Conservation (phyloP, 1,140 invertebrate genomes). For the Drosophila micromelanica region DNA sequence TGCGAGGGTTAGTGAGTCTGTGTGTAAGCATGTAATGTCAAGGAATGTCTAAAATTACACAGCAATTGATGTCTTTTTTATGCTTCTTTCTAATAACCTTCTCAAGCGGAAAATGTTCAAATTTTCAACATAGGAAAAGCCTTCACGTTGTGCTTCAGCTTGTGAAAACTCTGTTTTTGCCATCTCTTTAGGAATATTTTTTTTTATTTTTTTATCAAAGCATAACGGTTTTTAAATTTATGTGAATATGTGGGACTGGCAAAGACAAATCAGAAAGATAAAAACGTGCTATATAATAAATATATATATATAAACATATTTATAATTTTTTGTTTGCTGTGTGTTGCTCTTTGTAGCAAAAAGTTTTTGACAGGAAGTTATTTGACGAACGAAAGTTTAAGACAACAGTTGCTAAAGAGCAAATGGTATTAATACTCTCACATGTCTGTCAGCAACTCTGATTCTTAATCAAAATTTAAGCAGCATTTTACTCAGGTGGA, state of each 20-base stretch:
- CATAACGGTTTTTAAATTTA: slow-evolving; percentile 38
- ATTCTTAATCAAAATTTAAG: slow-evolving; percentile 3
- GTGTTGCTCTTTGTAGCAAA: slow-evolving; percentile 2
- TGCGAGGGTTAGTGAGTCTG: slow-evolving; percentile 7
- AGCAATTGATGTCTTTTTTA: slow-evolving; percentile 75
- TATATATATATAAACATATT: slow-evolving; percentile 1
- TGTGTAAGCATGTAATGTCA: slow-evolving; percentile 33
- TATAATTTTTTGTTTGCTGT: not conserved
- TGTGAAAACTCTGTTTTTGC: not conserved
- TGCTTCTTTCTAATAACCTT: slow-evolving; percentile 50
- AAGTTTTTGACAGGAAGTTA: slow-evolving; percentile 55
- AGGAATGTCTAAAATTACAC: slow-evolving; percentile 67
- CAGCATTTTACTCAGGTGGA: not conserved
- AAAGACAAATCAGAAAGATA: too few species aligned
- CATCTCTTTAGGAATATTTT: slow-evolving; percentile 27
- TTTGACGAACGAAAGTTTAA: slow-evolving; percentile 29
- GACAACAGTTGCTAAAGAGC: slow-evolving; percentile 21
- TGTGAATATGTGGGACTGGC: slow-evolving; percentile 1
- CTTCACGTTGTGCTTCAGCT: slow-evolving; percentile 45
- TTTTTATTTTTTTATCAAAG: slow-evolving; percentile 41
- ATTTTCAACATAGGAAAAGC: slow-evolving; percentile 35
- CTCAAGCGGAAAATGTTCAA: slow-evolving; percentile 50
- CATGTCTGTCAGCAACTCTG: not conserved
- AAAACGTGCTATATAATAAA: too few species aligned
- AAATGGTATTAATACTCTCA: not conserved